Base-by-base conservation (phyloP, 2,797 vertebrate genomes). In the Melanotaenia boesemani region DNA sequence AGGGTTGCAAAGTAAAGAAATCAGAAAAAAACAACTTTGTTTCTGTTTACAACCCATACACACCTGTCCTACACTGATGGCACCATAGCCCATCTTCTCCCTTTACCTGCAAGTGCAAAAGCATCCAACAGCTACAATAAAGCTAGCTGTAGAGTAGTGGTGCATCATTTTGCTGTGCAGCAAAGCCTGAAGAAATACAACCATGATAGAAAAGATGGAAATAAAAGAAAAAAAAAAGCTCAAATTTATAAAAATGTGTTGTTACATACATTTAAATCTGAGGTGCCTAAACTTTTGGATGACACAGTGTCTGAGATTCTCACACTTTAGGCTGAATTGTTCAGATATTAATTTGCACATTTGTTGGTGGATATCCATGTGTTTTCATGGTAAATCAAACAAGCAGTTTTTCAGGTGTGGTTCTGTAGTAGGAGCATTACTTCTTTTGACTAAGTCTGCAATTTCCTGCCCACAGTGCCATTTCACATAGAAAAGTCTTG, bases 381-480 rank as follows among this genome's bases (percentile, higher is more conserved):
- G 37, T 52, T 74, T 26, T 9, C 4, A 3, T 32, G n/a, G 63
- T 52, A 28, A 57, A 61, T 82, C 10, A 46, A 60, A 28, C 6
- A 22, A 26, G 8, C 24, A 2, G 64, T 28, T 54, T 72, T 54
- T 68, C 15, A 61, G 48, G 2, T 67, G 41, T 9, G 44, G 56
- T 11, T 11, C 34, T 18, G 11, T 57, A 22, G 37, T 24, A 64
- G 30, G 56, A 54, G 9, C n/a, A 56, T 79, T 8, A 18, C 30
- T 70, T 73, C n/a, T 66, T 83, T 79, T 22, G 8, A 77, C 50
- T 28, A 59, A 67, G 41, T 63, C 65, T 76, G 41, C 67, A 64
- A 58, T 85, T 89, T 82, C 59, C 68, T 88, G 78, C 69, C 76
- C 62, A 36, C 50, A 16, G 62, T 76, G 80, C 70, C 70, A 67